Percentiles rank a stretch among this genome's conserved stretches.
Evolutionary conservation across 64 coral and sea anemone genomes (phyloP).

Genomic region (Catalaphyllia jardinei): DNA sequence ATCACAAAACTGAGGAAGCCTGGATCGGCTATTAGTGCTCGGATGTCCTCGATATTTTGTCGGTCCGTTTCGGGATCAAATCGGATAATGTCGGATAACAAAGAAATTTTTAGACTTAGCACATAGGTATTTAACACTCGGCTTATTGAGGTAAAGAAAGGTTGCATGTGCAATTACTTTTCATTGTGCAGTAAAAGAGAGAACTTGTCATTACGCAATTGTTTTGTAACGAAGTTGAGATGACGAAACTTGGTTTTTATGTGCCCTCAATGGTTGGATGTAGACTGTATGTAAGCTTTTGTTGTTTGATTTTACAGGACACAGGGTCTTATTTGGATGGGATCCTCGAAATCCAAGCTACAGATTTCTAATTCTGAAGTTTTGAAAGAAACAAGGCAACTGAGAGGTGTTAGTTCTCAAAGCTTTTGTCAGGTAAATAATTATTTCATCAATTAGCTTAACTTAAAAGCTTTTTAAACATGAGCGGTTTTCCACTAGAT

Average conservation of each 20-base stretch:
- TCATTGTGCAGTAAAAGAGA: background rate
- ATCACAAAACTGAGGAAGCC: background rate
- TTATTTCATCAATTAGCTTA: too few relatives aligned
- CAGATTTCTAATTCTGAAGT: background rate
- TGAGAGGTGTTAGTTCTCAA: background rate
- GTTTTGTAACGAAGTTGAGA: background rate
- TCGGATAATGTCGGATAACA: background rate
- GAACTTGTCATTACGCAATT: background rate
- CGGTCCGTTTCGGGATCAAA: background rate
- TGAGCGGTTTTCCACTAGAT: too few relatives aligned
- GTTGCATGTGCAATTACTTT: too few relatives aligned
- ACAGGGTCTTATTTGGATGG: background rate
- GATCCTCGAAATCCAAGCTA: conserved; percentile 19
- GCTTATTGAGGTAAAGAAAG: too few relatives aligned
- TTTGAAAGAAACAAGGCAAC: background rate
- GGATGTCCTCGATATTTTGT: background rate
- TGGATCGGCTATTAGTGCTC: background rate
- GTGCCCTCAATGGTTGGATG: background rate
- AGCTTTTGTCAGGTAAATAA: background rate
- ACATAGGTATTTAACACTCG: background rate
- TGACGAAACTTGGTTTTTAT: background rate
- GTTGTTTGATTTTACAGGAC: background rate
- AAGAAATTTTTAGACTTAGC: background rate
- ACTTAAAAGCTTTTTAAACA: too few relatives aligned
- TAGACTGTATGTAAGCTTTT: background rate